These are phyloP conservation scores for Frankliniella intonsa DNA, from an alignment of 2,888 invertebrate species.

Conservation along the genomic window DNA sequence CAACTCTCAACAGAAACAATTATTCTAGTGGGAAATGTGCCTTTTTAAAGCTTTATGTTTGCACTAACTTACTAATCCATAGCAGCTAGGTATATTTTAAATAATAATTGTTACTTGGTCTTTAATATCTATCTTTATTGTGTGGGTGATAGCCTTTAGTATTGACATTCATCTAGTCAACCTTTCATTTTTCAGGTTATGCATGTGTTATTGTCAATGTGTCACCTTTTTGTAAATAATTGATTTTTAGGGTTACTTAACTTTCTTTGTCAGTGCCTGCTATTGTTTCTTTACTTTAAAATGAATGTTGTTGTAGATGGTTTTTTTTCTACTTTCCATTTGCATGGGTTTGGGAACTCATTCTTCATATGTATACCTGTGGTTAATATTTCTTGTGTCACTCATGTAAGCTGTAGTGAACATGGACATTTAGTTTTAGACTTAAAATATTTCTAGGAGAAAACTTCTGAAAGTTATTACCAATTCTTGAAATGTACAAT, in stretches of 20 bases:
- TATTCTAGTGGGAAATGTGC: too few species aligned
- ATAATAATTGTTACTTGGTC: too few species aligned
- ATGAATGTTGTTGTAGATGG: background rate
- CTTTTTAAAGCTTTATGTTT: too few species aligned
- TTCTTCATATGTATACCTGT: too few species aligned
- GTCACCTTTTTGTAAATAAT: background rate
- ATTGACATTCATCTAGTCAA: background rate
- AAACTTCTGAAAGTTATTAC: too few species aligned
- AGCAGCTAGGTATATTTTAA: too few species aligned
- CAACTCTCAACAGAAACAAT: too few species aligned
- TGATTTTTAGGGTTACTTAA: background rate
- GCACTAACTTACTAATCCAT: too few species aligned
- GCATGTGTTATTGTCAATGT: background rate
- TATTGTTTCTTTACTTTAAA: background rate
- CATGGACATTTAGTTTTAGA: too few species aligned
- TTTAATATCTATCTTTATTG: too few species aligned
- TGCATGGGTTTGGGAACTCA: background rate
- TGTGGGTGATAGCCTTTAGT: background rate
- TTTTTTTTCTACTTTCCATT: background rate
- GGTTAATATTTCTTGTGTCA: background rate
- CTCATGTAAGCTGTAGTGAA: background rate
- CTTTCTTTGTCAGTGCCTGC: background rate
- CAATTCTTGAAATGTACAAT: too few species aligned
- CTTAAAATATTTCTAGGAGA: too few species aligned
- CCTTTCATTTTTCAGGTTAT: background rate